A percentile compares a stretch with the other conserved stretches of the same genome.
Conservation (phyloP, 2,113 vertebrate species). For the Glaucomys volans region DNA sequence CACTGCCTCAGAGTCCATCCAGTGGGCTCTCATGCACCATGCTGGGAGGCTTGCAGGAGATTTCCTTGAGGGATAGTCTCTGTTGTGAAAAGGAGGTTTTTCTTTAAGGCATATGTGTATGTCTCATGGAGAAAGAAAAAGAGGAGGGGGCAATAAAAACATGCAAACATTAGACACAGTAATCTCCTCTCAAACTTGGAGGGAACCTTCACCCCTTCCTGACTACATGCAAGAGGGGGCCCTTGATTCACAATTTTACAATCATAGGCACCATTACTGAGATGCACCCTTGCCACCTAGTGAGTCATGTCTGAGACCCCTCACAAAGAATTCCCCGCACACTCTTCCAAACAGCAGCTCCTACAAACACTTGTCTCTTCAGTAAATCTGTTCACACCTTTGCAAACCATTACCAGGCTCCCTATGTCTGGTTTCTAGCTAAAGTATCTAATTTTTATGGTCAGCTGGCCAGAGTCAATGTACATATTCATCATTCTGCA, state of each 20-base stretch:
- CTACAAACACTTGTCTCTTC: background rate
- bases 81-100: background rate
- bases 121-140: background rate
- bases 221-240: background rate
- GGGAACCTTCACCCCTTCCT: background rate
- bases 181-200: background rate
- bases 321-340: too few relatives aligned
- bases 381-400: background rate
- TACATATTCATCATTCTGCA: too few relatives aligned
- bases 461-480: background rate
- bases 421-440: background rate
- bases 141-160: background rate
- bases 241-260: background rate
- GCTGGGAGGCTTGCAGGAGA: background rate
- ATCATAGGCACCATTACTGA: accelerated
- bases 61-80: background rate
- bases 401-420: background rate
- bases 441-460: background rate
- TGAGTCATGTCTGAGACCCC: background rate
- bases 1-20: background rate
- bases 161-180: background rate
- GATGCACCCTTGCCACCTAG: accelerated
- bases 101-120: background rate
- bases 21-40: background rate
- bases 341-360: background rate